Evolutionary conservation across 2,113 vertebrate genomes (phyloP), one percentile per base, ranked within the genome.

Genomic region (Puffinus mauretanicus): DNA sequence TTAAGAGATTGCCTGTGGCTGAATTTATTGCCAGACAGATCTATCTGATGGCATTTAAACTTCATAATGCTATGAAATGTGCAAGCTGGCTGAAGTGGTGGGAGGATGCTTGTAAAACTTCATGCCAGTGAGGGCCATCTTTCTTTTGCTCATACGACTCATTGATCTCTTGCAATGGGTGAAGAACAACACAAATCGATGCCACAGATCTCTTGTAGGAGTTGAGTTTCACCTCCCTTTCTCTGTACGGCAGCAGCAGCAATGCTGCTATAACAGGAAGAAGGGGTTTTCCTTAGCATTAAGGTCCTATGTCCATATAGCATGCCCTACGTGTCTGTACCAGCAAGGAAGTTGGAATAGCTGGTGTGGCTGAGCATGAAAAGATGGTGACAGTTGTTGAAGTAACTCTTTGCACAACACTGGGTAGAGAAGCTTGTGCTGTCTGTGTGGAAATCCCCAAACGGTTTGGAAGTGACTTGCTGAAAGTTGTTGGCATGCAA

Each of bases 1-100:
- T 97, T 96, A 97, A 86, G 89, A 96, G 95, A 86, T 82, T 95
- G 97, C 94, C 94, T 95, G 83, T 90, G 91, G 91, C 89, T 93
- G 79, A 86, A 96, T 97, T 97, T 96, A 96, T 80, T 85, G 86
- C 96, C 93, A 93, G 91, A 65, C 71, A 64, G 42, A 94, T 91
- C 75, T 82, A 75, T 93, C 90, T 78, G 30, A 22, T 95, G 91
- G 73, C 86, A 73, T 94, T 97, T 94, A 70, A 88, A 89, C 80
- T 86, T 91, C 86, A 72, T 46, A 55, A 55, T 79, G 61, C 70
- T 80, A 22, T 10, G 29, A 96, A 95, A 94, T 91, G 82, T 93
- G 66, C 60, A 84, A 94, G 85, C 80, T 92, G 91, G 87, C 90
- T 92, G 83, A 77, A 94, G 52, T 0, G 0, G 29, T 54, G 70